Evolutionary conservation across 2,888 invertebrate species (phyloP).

Genomic region (Phortica magna): DNA sequence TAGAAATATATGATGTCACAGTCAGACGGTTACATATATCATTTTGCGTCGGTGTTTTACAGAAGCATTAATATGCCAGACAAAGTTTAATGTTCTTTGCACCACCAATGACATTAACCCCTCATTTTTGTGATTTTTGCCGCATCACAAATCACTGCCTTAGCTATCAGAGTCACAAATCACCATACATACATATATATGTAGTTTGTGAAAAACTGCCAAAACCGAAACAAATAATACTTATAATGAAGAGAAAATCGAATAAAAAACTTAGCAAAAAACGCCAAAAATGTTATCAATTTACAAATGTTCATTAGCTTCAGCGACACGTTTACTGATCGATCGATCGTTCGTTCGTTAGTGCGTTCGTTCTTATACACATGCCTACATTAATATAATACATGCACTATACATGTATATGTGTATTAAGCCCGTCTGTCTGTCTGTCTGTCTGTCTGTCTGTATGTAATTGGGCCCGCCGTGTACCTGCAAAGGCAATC

Average conservation of each 20-base stretch:
- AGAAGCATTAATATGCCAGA: not conserved
- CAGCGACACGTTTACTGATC: constrained; percentile 64
- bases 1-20: no score
- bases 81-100: not conserved
- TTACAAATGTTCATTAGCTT: constrained; percentile 64
- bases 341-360: constrained; percentile 50
- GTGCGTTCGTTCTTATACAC: not conserved
- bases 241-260: constrained; percentile 8
- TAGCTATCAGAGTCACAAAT: not conserved
- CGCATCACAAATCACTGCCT: constrained; percentile 4
- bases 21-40: no score
- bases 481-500: constrained; percentile 57
- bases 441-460: no score
- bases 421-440: not conserved
- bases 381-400: not conserved
- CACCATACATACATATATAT: not conserved
- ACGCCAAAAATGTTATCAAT: constrained; percentile 29
- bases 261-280: not conserved
- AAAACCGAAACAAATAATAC: constrained; percentile 11
- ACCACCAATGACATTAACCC: not conserved
- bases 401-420: not conserved
- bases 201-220: not conserved
- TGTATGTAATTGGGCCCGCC: constrained; percentile 24
- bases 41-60: not conserved
- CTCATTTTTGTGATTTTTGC: not conserved